Conservation (phyloP, 2,113 vertebrate species). For the Piprites chloris region DNA sequence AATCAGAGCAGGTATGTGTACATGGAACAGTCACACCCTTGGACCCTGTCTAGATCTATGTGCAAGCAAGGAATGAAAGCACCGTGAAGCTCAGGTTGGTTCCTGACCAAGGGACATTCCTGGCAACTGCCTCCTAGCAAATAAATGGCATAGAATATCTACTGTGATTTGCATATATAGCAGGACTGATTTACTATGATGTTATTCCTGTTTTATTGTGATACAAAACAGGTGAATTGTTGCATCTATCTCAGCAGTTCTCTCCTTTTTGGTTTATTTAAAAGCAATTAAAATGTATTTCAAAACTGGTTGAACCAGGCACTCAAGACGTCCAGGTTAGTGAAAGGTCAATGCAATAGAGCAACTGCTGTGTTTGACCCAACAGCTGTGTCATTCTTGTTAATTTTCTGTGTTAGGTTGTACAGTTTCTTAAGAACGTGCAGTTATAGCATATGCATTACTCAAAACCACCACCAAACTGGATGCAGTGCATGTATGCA, state of each 20-base stretch:
- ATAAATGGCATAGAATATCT: not conserved
- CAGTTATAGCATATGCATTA: not conserved
- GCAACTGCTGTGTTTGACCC: not conserved
- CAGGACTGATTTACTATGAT: not conserved
- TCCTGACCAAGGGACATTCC: not conserved
- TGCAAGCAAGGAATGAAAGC: not conserved
- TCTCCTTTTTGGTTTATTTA: not conserved
- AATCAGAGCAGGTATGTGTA: not conserved
- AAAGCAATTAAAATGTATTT: not conserved
- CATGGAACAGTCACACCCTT: not conserved
- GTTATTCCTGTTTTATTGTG: not conserved
- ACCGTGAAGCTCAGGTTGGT: not conserved
- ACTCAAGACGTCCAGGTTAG: not conserved
- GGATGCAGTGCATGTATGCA: not conserved
- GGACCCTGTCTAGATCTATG: not conserved
- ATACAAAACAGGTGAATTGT: not conserved
- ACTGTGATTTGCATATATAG: not conserved
- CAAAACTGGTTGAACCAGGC: not conserved
- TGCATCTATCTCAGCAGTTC: not conserved
- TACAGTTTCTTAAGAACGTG: not conserved
- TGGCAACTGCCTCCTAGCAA: not conserved
- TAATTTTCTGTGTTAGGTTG: not conserved
- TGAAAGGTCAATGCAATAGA: not conserved
- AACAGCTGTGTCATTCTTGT: not conserved
- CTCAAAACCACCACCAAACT: not conserved